A percentile compares a stretch with the other conserved stretches of the same genome.
Conservation (phyloP, 2,888 invertebrate genomes). For the Lasioglossum marginatum region DNA sequence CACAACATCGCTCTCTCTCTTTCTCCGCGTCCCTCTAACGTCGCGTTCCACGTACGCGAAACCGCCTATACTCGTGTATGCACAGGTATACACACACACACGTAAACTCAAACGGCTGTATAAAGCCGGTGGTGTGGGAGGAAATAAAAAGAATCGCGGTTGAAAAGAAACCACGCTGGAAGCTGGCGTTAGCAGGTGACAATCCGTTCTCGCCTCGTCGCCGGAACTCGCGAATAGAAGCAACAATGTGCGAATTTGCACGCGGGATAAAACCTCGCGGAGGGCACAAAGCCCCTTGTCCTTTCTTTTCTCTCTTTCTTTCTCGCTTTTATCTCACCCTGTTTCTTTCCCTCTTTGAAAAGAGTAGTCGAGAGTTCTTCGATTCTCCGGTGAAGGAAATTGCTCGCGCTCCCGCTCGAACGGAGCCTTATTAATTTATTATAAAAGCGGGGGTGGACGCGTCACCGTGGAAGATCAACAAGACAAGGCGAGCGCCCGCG, state of each 20-base stretch:
- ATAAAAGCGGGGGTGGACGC: not conserved
- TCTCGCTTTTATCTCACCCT: not conserved
- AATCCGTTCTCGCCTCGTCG: conserved; percentile 42
- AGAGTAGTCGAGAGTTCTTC: not conserved
- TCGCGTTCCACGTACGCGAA: conserved; percentile 28
- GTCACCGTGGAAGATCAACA: conserved; percentile 7
- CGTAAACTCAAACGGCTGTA: not conserved
- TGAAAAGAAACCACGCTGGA: conserved; percentile 53
- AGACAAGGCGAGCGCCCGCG: not conserved
- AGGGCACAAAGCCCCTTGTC: conserved; percentile 31
- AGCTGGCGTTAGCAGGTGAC: conserved; percentile 46
- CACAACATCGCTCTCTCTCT: not conserved
- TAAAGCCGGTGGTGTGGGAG: conserved; percentile 1
- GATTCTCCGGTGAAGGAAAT: not conserved
- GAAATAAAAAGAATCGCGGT: conserved; percentile 53
- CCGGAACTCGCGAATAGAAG: conserved; percentile 47
- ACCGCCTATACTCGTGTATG: not conserved
- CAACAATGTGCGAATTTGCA: conserved; percentile 59
- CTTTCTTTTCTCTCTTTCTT: not conserved
- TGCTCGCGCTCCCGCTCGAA: not conserved
- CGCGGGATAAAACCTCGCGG: conserved; percentile 36
- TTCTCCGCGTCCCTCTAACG: not conserved
- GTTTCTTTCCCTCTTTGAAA: not conserved
- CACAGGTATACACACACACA: not conserved
- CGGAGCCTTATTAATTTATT: conserved; percentile 1